Conservation (phyloP, 2,888 invertebrate species). For the Calameuta pallipes region DNA sequence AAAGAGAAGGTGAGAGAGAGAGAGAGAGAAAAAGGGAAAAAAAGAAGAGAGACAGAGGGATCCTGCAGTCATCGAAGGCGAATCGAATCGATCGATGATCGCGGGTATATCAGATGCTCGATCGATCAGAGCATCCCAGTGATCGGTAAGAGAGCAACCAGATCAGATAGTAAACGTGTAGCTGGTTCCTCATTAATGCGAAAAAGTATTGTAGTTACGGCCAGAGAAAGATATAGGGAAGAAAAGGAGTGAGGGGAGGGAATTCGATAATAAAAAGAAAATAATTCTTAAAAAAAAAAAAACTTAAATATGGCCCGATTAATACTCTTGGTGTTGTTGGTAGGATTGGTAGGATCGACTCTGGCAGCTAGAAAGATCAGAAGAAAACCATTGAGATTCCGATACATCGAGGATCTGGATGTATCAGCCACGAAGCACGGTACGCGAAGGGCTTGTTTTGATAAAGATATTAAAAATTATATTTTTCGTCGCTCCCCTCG, state of each 20-base stretch:
- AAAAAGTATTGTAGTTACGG: neutral
- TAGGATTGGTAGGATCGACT: neutral
- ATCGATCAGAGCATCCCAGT: neutral
- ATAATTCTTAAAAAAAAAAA: neutral
- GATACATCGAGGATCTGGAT: constrained; percentile 43
- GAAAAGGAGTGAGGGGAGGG: neutral
- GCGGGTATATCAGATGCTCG: neutral
- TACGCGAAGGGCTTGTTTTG: neutral
- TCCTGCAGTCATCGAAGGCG: neutral
- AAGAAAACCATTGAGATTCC: constrained; percentile 39
- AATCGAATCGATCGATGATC: neutral
- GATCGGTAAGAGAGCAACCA: neutral
- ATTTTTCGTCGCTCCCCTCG: neutral
- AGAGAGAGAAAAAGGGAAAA: too few relatives aligned
- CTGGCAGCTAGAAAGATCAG: constrained; percentile 32
- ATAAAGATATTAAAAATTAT: neutral
- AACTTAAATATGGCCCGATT: neutral
- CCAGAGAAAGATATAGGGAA: neutral
- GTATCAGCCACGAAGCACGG: constrained; percentile 43
- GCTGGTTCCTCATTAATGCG: neutral
- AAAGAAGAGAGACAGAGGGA: neutral
- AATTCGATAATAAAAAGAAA: neutral
- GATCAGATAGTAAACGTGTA: neutral
- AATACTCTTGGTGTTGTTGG: neutral
- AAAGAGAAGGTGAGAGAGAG: neutral